Evolutionary conservation across 2,888 invertebrate genomes (phyloP), one percentile per base, ranked within the genome.

Genomic region (Ctena decussata): DNA sequence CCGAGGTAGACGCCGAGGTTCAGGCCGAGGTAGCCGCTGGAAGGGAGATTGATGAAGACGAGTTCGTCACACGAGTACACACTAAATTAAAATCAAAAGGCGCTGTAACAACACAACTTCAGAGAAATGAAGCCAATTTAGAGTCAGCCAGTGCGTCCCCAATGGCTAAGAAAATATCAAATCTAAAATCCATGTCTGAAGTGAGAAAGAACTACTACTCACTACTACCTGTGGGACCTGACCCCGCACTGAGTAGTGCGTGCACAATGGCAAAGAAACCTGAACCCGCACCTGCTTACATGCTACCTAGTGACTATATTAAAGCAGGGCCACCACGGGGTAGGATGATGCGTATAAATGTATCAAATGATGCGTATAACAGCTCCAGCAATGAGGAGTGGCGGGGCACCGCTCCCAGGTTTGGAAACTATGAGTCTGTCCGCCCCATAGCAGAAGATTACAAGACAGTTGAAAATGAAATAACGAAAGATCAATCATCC

Each of bases 1-100:
- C 83, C 2, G 91, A 92, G 60, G 92, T 92, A 6, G 87, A 93
- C 76, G 69, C 72, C n/a, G 90, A 91, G 41, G 93, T 93, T 11
- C 30, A 84, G 65, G 69, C 83, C 1, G 84, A 89, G 60, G 71
- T 90, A 18, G 79, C 74, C 5, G n/a, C 46, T 49, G 83, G 80
- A 0, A 53, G 32, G 21, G 86, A 88, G 24, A 81, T 80, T 27
- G 84, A 81, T 21, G 86, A 77, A 60, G 74, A 87, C 15, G 84
- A 75, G 11, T 80, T 76, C 32, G 49, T 85, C 11, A 30, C 30
- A n/a, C 75, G 70, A 18, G 83, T 88, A 12, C 70, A 77, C 27
- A 53, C 30, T 27, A 75, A 69, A n/a, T 74, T 90, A 41, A 65
- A 80, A 21, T 37, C 5, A 18, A 84, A 82, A 74, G 87, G 89